A percentile compares a stretch with the other conserved stretches of the same genome.
Conservation (phyloP, 2,113 vertebrate species). For the Peromyscus leucopus region DNA sequence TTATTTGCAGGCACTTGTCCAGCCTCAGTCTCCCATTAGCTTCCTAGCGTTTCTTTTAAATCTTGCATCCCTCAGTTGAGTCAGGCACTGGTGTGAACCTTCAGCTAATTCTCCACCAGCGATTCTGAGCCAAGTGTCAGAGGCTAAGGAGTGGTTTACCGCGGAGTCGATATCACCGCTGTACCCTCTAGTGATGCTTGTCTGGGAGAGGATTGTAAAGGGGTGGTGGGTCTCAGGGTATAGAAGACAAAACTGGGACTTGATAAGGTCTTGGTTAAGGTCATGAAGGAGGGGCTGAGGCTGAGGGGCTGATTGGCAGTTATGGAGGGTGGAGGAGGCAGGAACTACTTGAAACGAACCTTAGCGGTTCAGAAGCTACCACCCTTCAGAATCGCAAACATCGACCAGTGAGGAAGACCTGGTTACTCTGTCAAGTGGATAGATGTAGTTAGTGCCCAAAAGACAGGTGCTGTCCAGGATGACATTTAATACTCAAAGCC, state of each 20-base stretch:
- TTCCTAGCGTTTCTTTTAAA: constrained; percentile 71
- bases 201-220: not conserved
- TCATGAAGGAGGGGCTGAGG: constrained; percentile 33
- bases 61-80: constrained; percentile 63
- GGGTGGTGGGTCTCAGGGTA: not conserved
- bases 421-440: not conserved
- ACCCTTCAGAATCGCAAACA: not conserved
- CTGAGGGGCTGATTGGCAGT: not conserved
- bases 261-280: not conserved
- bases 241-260: not conserved
- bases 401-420: not conserved
- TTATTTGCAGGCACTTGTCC: constrained; percentile 43
- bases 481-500: not conserved
- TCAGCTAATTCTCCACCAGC: constrained; percentile 18
- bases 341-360: not conserved
- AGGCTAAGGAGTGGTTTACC: not conserved
- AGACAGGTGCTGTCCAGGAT: not conserved
- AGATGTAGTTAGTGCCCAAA: not conserved
- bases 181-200: not conserved
- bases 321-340: not conserved
- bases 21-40: constrained; percentile 15
- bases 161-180: not conserved
- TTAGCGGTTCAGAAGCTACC: not conserved
- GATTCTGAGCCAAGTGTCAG: not conserved
- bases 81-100: constrained; percentile 34